Evolutionary conservation across 2,113 vertebrate species (phyloP).

Genomic region (Pimephales promelas): DNA sequence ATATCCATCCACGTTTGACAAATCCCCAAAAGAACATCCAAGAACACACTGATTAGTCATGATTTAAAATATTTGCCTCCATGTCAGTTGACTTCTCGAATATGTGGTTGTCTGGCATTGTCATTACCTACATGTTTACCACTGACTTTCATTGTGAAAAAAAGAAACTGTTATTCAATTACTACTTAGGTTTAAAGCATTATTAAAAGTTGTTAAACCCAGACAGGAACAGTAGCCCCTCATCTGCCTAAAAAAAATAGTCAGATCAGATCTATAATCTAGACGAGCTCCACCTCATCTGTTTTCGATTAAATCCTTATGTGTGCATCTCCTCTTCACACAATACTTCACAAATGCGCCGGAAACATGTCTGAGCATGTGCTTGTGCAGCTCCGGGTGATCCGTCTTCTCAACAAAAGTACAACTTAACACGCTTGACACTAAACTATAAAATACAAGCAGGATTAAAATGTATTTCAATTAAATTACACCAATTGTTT

Average conservation of each 20-base stretch:
- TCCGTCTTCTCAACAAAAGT: neutral
- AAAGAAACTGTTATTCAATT: neutral
- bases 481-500: neutral
- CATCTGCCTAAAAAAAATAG: neutral
- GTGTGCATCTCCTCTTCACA: conserved; percentile 6
- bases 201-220: neutral
- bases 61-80: neutral
- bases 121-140: neutral
- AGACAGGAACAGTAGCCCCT: neutral
- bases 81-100: neutral
- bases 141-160: neutral
- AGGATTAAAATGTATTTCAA: neutral
- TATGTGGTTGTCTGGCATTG: neutral
- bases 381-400: neutral
- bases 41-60: neutral
- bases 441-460: neutral
- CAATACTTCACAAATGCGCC: conserved; percentile 7
- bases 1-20: neutral
- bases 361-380: conserved; percentile 31
- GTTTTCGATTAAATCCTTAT: conserved; percentile 22
- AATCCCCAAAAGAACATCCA: conserved; percentile 7
- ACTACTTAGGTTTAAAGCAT: too few species aligned
- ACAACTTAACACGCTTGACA: neutral
- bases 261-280: neutral
- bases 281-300: neutral